phyloP scores from a whole-genome alignment of 2,113 vertebrate species.

The Heptranchias perlo region DNA sequence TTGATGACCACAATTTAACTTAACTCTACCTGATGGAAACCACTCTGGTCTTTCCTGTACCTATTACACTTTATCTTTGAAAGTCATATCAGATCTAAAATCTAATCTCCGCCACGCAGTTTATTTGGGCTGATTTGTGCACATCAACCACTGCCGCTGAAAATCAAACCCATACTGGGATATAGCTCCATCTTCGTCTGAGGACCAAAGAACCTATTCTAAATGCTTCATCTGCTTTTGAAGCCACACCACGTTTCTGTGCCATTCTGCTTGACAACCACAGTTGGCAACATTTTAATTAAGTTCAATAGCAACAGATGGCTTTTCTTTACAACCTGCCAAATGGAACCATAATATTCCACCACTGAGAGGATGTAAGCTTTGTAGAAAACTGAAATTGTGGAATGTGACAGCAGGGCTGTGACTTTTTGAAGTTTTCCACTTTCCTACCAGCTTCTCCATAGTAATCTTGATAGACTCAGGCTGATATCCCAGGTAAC shows the following conservation, averaged over 20 bases:
- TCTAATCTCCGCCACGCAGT: not conserved
- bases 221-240: not conserved
- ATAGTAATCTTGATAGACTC: not conserved
- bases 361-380: not conserved
- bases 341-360: conserved; percentile 29
- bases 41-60: not conserved
- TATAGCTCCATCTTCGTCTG: not conserved
- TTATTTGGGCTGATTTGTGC: not conserved
- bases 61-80: not conserved
- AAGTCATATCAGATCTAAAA: not conserved
- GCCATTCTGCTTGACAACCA: conserved; percentile 10
- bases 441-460: not conserved
- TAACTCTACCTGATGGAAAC: not conserved
- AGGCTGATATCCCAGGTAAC: not conserved
- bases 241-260: not conserved
- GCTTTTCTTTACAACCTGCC: not conserved
- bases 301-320: conserved; percentile 21
- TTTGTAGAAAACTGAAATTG: conserved; percentile 15
- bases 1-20: not conserved
- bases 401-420: conserved; percentile 4
- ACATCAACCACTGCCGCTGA: not conserved
- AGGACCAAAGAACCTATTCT: not conserved
- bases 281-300: conserved; percentile 23
- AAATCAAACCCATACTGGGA: not conserved
- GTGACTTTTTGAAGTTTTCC: not conserved